Evolutionary conservation across 2,888 invertebrate species (phyloP).

Genomic region (Ceramica pisi): DNA sequence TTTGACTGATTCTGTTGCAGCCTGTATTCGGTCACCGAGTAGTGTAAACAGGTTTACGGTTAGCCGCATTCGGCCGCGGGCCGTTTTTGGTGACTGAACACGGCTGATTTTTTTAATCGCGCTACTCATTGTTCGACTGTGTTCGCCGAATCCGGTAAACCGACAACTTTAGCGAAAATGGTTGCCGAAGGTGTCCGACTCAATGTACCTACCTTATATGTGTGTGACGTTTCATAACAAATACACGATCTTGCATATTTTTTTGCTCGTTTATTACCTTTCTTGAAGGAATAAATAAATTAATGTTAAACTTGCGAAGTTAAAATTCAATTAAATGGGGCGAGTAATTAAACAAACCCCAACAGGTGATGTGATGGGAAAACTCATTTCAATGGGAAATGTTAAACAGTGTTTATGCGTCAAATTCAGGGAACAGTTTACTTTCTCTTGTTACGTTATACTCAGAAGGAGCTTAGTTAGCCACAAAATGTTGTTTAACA

Average conservation of each 20-base stretch:
- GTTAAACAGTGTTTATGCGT: conserved; percentile 10
- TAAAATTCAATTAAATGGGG: not conserved
- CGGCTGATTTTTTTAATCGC: no score
- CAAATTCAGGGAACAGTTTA: conserved; percentile 2
- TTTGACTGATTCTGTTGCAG: no score
- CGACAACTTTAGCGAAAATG: no score
- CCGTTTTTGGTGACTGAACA: no score
- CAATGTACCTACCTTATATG: no score
- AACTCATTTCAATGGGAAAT: conserved; percentile 30
- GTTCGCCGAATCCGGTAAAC: no score
- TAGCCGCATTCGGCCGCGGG: no score
- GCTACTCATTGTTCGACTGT: no score
- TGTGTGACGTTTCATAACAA: not conserved
- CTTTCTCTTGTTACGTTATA: conserved; percentile 4
- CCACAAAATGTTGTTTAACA: conserved; percentile 29
- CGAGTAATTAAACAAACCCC: not conserved
- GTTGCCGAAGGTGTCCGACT: no score
- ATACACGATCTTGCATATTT: conserved; percentile 2
- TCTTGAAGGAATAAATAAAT: not conserved
- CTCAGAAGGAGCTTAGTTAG: conserved; percentile 8
- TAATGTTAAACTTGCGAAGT: not conserved
- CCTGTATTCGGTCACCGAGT: no score
- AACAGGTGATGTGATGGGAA: not conserved
- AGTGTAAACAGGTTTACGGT: no score
- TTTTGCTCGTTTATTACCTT: not conserved